Evolutionary conservation across 37 sponge, comb jelly and placozoan genomes (phyloP), one percentile per base, ranked within the genome.

Genomic region (Haliclona indistincta): DNA sequence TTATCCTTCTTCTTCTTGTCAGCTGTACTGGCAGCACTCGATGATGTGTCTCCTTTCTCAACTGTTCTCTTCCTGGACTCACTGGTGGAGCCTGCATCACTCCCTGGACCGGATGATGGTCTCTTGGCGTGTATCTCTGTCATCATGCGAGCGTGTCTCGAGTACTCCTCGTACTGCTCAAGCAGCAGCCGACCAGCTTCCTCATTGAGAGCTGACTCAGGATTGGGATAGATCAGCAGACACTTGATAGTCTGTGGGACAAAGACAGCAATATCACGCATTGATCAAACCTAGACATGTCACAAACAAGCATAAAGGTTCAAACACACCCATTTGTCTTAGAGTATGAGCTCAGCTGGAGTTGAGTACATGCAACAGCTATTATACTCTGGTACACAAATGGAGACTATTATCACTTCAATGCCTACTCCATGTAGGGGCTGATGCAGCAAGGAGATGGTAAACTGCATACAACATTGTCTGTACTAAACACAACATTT

Each of bases 161-260:
- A 86, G 71, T 91, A 97, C 33, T 91, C 89, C 1, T 91, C 90
- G 68, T 97, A 97, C 13, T 86, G 82, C 67, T 97, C 98, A 25
- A 91, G 83, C 0, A 97, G 68, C 42, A 97, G 65, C 42, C 73
- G 88, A 10, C 98, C 98, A 20, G 98, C 98, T 61, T 97, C 98
- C 56, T 97, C 98, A 51, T 97, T 97, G n/a, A 97, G 81, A 34
- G 98, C 98, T n/a, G 98, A 97, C 32, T 94, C 95, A 34, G 98
- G 94, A 66, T 97, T 97, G 30, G 98, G 98, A 64, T 88, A 86
- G 60, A 97, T 97, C 52, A 97, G 95, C 63, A 97, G 78, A 51
- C 98, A 97, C 38, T 94, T 94, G 34, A 97, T 81, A 17, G 98
- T 97, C 98, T 96, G 0, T 44, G 26, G 45, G 33, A 64, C 4